Evolutionary conservation across 2,888 invertebrate genomes (phyloP), one percentile per base, ranked within the genome.

Genomic region (Archips xylosteana): DNA sequence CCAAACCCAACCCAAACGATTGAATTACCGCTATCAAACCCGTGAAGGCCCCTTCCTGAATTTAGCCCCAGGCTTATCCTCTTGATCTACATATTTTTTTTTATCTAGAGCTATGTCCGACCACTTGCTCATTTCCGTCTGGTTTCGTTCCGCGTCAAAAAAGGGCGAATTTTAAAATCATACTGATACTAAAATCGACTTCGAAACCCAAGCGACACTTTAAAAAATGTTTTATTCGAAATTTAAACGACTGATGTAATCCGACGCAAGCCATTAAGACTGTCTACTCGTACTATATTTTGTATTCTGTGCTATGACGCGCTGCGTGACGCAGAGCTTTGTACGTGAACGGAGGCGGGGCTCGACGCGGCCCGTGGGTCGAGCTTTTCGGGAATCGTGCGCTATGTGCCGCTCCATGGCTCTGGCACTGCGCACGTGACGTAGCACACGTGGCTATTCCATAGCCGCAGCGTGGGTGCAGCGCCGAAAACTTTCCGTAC

Each of bases 381-480:
- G 73, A 69, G 74, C 71, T 76, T 77, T 77, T 80, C 81, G 81
- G 79, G 80, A 80, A 75, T 76, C 77, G 78, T 78, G 74, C 59
- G 73, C 62, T 70, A n/a, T 61, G 67, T 68, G 71, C 45, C 12
- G 12, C 65, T 83, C 85, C 75, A 67, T 71, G 23, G 23, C 36
- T 63, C 74, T 81, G 87, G 15, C 36, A 64, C 74, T 81, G 87
- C 83, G 87, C 85, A 90, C 94, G 93, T 92, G 93, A 89, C 82
- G 71, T 64, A 61, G 66, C 68, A 78, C 93, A 92, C 89, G 92
- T 82, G 78, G 75, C 80, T 78, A 81, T 79, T 45, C 80, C 78
- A 81, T 79, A 45, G 42, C 66, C 77, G 79, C 72, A 74, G 63
- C 63, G 68, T 39, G 32, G 47, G 59, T 42, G 51, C 72, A 65